phyloP scores from a whole-genome alignment of 2,888 invertebrate species.

The Xylota sylvarum region DNA sequence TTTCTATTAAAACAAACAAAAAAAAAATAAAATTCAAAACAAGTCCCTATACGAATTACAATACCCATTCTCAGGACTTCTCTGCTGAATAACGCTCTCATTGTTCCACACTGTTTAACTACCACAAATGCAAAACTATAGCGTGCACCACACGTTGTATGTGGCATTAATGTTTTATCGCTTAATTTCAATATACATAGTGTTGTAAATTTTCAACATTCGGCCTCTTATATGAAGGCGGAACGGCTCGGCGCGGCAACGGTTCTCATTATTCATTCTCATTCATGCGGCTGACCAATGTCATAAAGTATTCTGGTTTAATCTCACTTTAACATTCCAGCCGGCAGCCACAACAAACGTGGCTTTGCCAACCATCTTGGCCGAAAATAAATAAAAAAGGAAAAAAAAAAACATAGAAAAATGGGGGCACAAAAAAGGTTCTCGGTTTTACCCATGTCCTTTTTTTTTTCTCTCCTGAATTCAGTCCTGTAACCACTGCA shows the following conservation, averaged over 20 bases:
- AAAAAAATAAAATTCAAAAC: neutral
- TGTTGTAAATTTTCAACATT: slow-evolving; percentile 36
- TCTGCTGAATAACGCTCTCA: slow-evolving; percentile 2
- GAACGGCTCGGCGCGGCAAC: neutral
- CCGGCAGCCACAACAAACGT: slow-evolving; percentile 51
- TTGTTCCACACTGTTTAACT: neutral
- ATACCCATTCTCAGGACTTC: slow-evolving; percentile 8
- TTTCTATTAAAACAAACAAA: neutral
- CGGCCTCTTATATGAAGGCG: neutral
- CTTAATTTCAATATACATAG: slow-evolving; percentile 55
- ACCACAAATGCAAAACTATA: neutral
- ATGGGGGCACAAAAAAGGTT: slow-evolving; percentile 9
- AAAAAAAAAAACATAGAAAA: slow-evolving; percentile 17
- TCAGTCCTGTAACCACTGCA: neutral
- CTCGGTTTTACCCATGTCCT: slow-evolving; percentile 9
- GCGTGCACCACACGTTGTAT: slow-evolving; percentile 38
- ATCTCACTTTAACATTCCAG: slow-evolving; percentile 51
- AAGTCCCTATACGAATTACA: slow-evolving; percentile 34
- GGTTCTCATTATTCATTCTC: slow-evolving; percentile 46
- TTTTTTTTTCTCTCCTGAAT: slow-evolving; percentile 1
- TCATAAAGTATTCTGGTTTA: slow-evolving; percentile 66
- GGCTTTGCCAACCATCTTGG: neutral
- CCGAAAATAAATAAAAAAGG: neutral
- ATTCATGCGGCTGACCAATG: slow-evolving; percentile 71
- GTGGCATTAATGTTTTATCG: slow-evolving; percentile 56